phyloP scores from a whole-genome alignment of 2,888 invertebrate species.

The Agonopterix arenella region DNA sequence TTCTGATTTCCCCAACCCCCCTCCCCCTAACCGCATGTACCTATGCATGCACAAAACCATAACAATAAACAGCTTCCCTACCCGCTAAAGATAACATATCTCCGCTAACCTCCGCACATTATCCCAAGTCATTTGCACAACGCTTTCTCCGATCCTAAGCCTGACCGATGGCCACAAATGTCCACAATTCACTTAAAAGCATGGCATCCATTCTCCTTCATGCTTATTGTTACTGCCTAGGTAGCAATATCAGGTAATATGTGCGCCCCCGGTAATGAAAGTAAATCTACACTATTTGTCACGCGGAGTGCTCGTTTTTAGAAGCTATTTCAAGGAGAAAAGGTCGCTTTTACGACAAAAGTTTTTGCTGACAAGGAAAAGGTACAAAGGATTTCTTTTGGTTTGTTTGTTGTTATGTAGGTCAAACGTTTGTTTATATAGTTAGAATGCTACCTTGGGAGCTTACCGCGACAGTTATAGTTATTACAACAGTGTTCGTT shows the following conservation, averaged over 20 bases:
- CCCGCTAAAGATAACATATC: constrained; percentile 23
- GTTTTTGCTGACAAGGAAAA: constrained; percentile 55
- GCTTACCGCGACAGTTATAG: constrained; percentile 1
- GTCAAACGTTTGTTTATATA: constrained; percentile 50
- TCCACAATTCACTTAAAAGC: constrained; percentile 25
- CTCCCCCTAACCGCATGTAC: no score
- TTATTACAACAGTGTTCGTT: not conserved
- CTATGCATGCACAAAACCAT: constrained; percentile 11
- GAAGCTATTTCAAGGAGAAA: constrained; percentile 24
- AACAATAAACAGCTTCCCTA: constrained; percentile 20
- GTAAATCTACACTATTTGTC: constrained; percentile 57
- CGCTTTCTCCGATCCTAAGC: constrained; percentile 14
- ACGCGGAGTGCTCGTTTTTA: constrained; percentile 25
- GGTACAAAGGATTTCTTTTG: constrained; percentile 36
- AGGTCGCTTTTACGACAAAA: constrained; percentile 40
- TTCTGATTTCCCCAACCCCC: no score
- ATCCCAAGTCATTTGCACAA: constrained; percentile 27
- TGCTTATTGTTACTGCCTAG: constrained; percentile 36
- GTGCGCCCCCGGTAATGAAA: constrained; percentile 43
- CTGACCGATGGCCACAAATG: constrained; percentile 8
- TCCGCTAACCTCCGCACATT: constrained; percentile 27
- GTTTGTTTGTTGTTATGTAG: constrained; percentile 40
- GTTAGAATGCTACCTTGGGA: not conserved
- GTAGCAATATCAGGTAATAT: constrained; percentile 42
- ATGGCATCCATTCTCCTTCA: constrained; percentile 22